phyloP scores from a whole-genome alignment of 1,140 invertebrate genomes.

The Aphis gossypii region DNA sequence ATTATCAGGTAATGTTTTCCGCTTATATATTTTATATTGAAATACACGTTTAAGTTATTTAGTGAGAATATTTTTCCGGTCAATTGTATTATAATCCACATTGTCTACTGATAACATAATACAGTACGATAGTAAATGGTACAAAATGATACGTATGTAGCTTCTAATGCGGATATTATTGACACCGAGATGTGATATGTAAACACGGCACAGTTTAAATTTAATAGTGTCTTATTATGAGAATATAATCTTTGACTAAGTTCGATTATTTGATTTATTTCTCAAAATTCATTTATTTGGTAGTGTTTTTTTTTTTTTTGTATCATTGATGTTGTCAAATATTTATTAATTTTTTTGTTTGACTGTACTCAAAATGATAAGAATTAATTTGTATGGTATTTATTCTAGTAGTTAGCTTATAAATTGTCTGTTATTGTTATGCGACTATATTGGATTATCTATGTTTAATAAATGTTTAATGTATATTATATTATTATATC shows the following conservation, averaged over 20 bases:
- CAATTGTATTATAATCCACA: not conserved
- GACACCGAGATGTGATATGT: too few relatives aligned
- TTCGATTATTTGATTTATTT: not conserved
- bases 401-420: not conserved
- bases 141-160: too few relatives aligned
- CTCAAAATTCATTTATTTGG: not conserved
- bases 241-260: not conserved
- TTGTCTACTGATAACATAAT: not conserved
- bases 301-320: not conserved
- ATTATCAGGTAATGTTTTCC: not conserved
- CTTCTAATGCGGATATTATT: too few relatives aligned
- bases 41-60: not conserved
- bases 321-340: not conserved
- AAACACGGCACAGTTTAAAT: not conserved
- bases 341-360: not conserved
- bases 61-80: not conserved
- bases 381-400: not conserved
- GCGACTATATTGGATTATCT: not conserved
- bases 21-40: not conserved
- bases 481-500: not conserved
- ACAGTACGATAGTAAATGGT: too few relatives aligned
- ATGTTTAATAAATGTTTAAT: not conserved
- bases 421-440: not conserved
- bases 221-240: not conserved
- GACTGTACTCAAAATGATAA: not conserved